Evolutionary conservation across 2,113 vertebrate genomes (phyloP).

Genomic region (Gymnorhina tibicen): DNA sequence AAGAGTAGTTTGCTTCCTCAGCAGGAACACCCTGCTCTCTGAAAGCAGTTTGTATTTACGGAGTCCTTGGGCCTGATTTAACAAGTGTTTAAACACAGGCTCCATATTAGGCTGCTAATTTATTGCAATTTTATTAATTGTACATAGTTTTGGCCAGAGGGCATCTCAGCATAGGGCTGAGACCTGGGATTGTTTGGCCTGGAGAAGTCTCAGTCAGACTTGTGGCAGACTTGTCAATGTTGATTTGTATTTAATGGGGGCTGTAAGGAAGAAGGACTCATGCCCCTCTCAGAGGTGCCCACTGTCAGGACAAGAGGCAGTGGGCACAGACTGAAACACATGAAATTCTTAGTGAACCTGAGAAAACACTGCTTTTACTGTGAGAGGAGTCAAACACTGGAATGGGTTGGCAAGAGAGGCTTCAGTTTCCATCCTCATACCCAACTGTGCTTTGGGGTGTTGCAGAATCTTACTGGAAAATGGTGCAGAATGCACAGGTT

Average conservation of each 20-base stretch:
- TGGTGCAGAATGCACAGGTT: not conserved
- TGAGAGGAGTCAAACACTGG: not conserved
- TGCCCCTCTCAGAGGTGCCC: not conserved
- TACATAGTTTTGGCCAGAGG: not conserved
- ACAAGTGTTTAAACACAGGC: not conserved
- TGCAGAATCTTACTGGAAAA: not conserved
- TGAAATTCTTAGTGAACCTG: not conserved
- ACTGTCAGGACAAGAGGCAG: not conserved
- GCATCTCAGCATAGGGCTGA: not conserved
- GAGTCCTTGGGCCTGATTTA: not conserved
- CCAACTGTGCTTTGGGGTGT: not conserved
- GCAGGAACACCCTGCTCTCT: not conserved
- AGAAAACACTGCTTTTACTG: not conserved
- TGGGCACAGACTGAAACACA: not conserved
- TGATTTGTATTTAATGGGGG: rapidly evolving
- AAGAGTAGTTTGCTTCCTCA: not conserved
- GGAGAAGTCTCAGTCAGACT: not conserved
- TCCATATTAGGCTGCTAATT: not conserved
- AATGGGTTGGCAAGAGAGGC: not conserved
- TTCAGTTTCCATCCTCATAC: not conserved
- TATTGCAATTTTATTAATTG: not conserved
- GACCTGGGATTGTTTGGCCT: not conserved
- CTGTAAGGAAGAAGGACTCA: not conserved
- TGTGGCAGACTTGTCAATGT: not conserved
- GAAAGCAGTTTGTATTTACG: not conserved